Evolutionary conservation across 2,797 vertebrate genomes (phyloP), one percentile per base, ranked within the genome.

Genomic region (Antrozous pallidus): DNA sequence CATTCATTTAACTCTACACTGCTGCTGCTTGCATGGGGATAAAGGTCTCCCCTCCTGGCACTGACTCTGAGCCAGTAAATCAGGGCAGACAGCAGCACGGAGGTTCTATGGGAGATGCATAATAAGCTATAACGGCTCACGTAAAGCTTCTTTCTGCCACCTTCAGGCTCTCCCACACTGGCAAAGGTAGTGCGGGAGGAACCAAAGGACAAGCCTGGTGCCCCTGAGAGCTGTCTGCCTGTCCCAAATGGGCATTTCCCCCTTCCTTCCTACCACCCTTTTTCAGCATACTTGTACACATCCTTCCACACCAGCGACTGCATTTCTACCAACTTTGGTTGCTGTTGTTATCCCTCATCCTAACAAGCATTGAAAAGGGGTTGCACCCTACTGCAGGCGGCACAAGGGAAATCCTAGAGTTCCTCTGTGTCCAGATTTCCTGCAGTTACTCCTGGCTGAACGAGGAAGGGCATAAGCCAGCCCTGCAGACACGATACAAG

Each of bases 401-500:
- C 24, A 58, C 42, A 42, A 18, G 2, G 22, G 38, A 51, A 33
- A 42, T 86, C 63, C 67, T 47, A n/a, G 28, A 42, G n/a, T 65
- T 56, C 45, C n/a, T 73, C 28, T 49, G 3, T 22, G 58, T 77
- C 78, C 28, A 16, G 10, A 33, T 54, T 67, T 65, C 83, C 73
- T 28, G 20, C 74, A 51, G 51, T 51, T 82, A 89, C 51, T 82
- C 61, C 33, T 36, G 26, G 54, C n/a, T 67, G 63, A 47, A 28
- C 28, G 10, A 12, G 22, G 28, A 67, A 20, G 16, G 26, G 1
- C 11, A n/a, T n/a, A 31, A 63, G 17, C 26, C 56, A n/a, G 58
- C 20, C 22, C n/a, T 18, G 26, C 0, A 31, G 56, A 61, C 33
- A n/a, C 40, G 4, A 28, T 0, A 8, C 0, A 11, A 24, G 47